phyloP scores from a whole-genome alignment of 2,797 vertebrate genomes.

The Cyclopterus lumpus region DNA sequence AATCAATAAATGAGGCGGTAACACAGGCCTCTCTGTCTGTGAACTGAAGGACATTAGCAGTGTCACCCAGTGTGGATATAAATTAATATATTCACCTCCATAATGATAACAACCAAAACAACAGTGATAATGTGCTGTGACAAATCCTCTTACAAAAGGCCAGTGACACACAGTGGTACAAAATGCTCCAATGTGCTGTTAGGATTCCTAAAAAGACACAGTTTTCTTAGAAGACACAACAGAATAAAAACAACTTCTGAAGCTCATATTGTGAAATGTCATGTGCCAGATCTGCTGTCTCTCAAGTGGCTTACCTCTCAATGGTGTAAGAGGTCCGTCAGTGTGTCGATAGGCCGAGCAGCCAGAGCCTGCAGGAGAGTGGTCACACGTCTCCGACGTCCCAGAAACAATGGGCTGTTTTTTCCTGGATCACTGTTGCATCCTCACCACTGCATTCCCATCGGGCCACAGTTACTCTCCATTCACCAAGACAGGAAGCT shows the following conservation, averaged over 20 bases:
- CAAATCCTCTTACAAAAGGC: conserved; percentile 5
- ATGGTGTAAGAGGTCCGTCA: conserved; percentile 29
- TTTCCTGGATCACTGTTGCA: conserved; percentile 86
- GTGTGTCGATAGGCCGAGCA: conserved; percentile 32
- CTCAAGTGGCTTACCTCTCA: conserved; percentile 56
- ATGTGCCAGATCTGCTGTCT: conserved; percentile 5
- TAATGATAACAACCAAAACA: conserved; percentile 28
- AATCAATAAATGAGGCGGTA: conserved; percentile 73
- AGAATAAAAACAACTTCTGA: conserved; percentile 12
- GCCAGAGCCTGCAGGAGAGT: conserved; percentile 46
- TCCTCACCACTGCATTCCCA: conserved; percentile 73
- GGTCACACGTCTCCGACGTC: conserved; percentile 74
- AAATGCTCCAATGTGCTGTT: background rate
- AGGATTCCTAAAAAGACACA: conserved; percentile 20
- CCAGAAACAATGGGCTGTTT: conserved; percentile 82
- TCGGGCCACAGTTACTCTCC: conserved; percentile 65
- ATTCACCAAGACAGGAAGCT: conserved; percentile 81
- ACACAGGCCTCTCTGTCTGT: conserved; percentile 65
- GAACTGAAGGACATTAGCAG: conserved; percentile 62
- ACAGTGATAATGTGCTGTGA: background rate
- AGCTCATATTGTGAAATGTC: background rate
- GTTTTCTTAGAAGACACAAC: conserved; percentile 14
- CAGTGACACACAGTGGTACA: background rate
- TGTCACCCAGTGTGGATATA: conserved; percentile 33
- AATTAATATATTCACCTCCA: conserved; percentile 37